Evolutionary conservation across 2,113 vertebrate genomes (phyloP).

Genomic region (Engraulis encrasicolus): DNA sequence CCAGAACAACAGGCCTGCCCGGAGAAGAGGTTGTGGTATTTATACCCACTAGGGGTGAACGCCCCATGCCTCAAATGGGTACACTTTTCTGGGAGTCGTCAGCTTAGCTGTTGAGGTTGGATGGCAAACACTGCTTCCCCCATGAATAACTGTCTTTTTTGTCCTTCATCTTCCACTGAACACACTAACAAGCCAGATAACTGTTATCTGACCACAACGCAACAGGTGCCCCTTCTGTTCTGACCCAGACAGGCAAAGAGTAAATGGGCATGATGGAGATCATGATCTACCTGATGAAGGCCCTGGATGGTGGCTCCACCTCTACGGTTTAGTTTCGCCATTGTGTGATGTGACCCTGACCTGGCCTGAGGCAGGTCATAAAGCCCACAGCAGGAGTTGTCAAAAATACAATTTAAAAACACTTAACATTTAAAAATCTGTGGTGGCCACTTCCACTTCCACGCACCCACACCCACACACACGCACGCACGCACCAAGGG

Average conservation of each 20-base stretch:
- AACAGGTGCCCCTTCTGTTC: not conserved
- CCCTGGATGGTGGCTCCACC: not conserved
- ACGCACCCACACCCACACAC: no score
- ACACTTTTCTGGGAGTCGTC: not conserved
- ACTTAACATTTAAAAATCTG: not conserved
- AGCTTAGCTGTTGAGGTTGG: not conserved
- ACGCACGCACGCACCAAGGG: conserved; percentile 23
- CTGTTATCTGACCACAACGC: conserved; percentile 8
- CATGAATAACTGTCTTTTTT: conserved; percentile 45
- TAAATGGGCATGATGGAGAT: conserved; percentile 26
- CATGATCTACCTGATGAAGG: conserved; percentile 31
- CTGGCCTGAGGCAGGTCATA: not conserved
- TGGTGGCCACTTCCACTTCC: not conserved
- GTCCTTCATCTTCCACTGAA: conserved; percentile 30
- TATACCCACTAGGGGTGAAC: conserved; percentile 60
- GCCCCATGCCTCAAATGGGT: not conserved
- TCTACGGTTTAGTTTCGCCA: not conserved
- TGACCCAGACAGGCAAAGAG: conserved; percentile 20
- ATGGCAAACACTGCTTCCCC: not conserved
- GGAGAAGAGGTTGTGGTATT: conserved; percentile 62
- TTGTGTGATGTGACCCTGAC: not conserved
- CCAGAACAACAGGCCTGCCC: conserved; percentile 62
- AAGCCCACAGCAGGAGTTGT: not conserved
- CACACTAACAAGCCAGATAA: not conserved
- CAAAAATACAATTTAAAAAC: not conserved